Conservation (phyloP, 1,140 invertebrate genomes). For the Listronotus oregonensis region DNA sequence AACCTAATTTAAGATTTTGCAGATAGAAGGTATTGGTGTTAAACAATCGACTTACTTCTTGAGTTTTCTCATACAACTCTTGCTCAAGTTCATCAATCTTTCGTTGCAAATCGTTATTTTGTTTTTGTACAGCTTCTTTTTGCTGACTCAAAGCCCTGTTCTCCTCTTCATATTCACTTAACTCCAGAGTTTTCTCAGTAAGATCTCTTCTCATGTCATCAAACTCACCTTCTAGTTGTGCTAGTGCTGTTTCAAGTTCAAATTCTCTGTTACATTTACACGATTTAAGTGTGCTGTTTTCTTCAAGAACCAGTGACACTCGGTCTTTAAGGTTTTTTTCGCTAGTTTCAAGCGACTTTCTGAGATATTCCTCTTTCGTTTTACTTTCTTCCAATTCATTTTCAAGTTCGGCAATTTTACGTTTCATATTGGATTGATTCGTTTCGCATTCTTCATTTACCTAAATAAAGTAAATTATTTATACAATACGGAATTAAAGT, state of each 20-base stretch:
- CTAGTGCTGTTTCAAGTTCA: not conserved
- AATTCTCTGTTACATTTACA: conserved; percentile 4
- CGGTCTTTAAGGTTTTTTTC: conserved; percentile 3
- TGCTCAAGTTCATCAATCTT: too few relatives aligned
- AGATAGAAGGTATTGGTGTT: too few relatives aligned
- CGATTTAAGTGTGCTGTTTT: conserved; percentile 1
- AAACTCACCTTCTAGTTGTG: conserved; percentile 5
- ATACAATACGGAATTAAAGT: too few relatives aligned
- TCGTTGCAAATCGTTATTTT: not conserved
- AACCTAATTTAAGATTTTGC: too few relatives aligned
- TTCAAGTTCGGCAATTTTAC: conserved; percentile 4
- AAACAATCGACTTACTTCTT: too few relatives aligned
- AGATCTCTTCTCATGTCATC: conserved; percentile 15
- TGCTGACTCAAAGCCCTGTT: conserved; percentile 20
- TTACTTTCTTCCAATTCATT: conserved; percentile 21
- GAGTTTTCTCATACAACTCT: too few relatives aligned
- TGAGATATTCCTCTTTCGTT: not conserved
- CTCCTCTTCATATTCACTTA: conserved; percentile 17
- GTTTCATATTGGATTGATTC: not conserved
- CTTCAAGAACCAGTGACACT: conserved; percentile 12
- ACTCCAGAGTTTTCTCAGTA: conserved; percentile 10
- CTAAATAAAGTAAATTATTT: too few relatives aligned
- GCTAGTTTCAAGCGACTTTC: conserved; percentile 2
- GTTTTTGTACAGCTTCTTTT: conserved; percentile 14
- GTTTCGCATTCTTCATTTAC: conserved; percentile 13